Evolutionary conservation across 1,140 invertebrate species (phyloP).

Genomic region (Asbolus verrucosus): DNA sequence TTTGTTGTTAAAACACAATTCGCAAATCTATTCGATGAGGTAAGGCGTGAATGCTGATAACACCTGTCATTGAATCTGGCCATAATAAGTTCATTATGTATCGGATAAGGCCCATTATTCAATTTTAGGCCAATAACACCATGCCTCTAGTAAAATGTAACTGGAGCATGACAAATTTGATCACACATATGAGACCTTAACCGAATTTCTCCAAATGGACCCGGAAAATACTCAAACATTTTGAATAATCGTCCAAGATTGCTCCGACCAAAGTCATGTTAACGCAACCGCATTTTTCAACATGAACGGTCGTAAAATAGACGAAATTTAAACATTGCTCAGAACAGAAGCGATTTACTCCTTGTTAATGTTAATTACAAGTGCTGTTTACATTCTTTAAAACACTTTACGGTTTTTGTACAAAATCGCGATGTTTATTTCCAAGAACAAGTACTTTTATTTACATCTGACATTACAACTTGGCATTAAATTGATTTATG

Average conservation of each 20-base stretch:
- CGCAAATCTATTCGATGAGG: no score
- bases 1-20: no score
- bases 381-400: no score
- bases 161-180: conserved; percentile 28
- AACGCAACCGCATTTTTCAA: not conserved
- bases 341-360: no score
- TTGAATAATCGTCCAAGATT: no score
- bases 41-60: not conserved
- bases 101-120: conserved; percentile 8
- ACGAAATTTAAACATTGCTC: not conserved
- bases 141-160: conserved; percentile 10
- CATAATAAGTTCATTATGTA: not conserved
- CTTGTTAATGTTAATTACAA: no score
- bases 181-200: conserved; percentile 29
- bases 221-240: conserved; percentile 6
- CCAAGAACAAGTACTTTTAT: not conserved
- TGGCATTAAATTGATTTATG: not conserved
- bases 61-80: not conserved
- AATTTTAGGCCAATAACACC: conserved; percentile 11
- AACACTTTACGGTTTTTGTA: not conserved
- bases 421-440: not conserved
- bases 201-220: conserved; percentile 21
- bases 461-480: not conserved
- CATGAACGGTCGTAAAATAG: not conserved
- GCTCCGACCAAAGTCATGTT: no score